Conservation (phyloP, 2,113 vertebrate genomes). For the Aptenodytes forsteri region DNA sequence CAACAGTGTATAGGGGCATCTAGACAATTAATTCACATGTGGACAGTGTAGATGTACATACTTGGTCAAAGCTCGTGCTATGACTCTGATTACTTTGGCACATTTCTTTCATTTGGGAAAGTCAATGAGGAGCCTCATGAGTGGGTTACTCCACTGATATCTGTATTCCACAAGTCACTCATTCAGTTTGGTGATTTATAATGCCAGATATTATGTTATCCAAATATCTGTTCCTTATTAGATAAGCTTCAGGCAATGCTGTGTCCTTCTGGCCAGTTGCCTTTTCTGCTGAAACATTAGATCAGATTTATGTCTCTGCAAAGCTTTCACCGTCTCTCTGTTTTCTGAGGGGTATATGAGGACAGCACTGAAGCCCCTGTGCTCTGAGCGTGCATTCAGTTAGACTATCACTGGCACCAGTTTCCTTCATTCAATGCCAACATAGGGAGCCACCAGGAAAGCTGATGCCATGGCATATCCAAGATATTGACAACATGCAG, state of each 20-base stretch:
- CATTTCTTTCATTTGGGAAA: neutral
- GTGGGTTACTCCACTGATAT: neutral
- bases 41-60: neutral
- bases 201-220: neutral
- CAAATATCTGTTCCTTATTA: neutral
- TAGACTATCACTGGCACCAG: neutral
- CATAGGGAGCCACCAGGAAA: neutral
- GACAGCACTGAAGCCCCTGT: neutral
- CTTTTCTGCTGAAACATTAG: neutral
- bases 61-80: neutral
- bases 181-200: neutral
- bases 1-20: neutral
- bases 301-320: neutral
- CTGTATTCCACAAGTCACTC: neutral
- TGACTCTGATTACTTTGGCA: neutral
- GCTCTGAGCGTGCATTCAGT: neutral
- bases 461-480: neutral
- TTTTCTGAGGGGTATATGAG: neutral
- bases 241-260: neutral
- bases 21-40: neutral
- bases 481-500: neutral
- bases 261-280: neutral
- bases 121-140: neutral
- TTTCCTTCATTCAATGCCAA: neutral
- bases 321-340: neutral